Percentiles rank a stretch among this genome's conserved stretches.
Evolutionary conservation across 2,797 vertebrate species (phyloP).

Genomic region (Hapalemur alaotrensis): DNA sequence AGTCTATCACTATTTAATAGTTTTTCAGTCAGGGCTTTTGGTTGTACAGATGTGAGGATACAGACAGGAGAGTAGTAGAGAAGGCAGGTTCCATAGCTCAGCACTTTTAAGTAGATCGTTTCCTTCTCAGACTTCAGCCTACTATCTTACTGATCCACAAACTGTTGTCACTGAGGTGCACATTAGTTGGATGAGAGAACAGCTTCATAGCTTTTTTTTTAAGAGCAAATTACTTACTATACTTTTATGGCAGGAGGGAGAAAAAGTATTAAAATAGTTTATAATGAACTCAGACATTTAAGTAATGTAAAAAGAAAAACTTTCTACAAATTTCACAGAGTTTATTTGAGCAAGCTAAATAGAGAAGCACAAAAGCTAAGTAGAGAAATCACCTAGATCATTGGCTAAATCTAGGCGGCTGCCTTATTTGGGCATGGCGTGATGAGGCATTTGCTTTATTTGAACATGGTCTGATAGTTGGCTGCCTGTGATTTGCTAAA

Average conservation of each 20-base stretch:
- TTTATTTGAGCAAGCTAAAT: not conserved
- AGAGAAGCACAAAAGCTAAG: not conserved
- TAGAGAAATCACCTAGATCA: not conserved
- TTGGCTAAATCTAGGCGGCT: not conserved
- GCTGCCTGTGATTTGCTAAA: not conserved
- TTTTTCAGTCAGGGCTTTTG: slow-evolving; percentile 84
- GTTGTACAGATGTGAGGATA: slow-evolving; percentile 88
- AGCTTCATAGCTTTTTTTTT: slow-evolving; percentile 55
- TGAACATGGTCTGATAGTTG: not conserved
- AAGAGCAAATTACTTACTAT: slow-evolving; percentile 73
- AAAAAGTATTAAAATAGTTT: slow-evolving; percentile 65
- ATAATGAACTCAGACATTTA: slow-evolving; percentile 71
- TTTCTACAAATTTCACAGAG: not conserved
- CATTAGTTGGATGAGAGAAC: slow-evolving; percentile 66
- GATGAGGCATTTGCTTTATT: not conserved
- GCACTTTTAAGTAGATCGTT: slow-evolving; percentile 76
- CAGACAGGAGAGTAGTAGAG: slow-evolving; percentile 81
- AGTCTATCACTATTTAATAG: slow-evolving; percentile 86
- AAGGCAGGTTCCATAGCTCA: slow-evolving; percentile 79
- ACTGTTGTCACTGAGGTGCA: slow-evolving; percentile 72
- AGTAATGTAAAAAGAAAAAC: not conserved
- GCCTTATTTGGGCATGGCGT: not conserved
- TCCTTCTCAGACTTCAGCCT: slow-evolving; percentile 60
- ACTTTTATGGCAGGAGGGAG: slow-evolving; percentile 68
- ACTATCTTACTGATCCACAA: slow-evolving; percentile 80